These are phyloP conservation scores for Xiphorhynchus elegans DNA, from an alignment of 2,113 vertebrate genomes.

Conservation along the genomic window DNA sequence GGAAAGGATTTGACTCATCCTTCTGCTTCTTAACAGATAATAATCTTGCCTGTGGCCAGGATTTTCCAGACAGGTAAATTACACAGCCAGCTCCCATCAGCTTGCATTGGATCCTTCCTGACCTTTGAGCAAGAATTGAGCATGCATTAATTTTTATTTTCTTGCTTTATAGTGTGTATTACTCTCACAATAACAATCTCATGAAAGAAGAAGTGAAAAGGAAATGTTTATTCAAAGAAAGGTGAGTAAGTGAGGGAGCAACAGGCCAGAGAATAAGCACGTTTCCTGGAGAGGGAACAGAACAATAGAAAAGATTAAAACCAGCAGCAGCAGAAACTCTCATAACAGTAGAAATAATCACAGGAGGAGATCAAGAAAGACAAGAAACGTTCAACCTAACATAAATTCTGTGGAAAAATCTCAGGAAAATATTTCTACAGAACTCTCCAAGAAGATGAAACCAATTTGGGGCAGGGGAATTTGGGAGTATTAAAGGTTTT, in stretches of 20 bases:
- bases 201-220: neutral
- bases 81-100: neutral
- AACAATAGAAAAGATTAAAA: neutral
- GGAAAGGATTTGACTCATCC: neutral
- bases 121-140: neutral
- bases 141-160: conserved; percentile 6
- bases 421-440: neutral
- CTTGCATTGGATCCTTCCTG: neutral
- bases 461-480: neutral
- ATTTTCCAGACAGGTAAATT: conserved; percentile 2
- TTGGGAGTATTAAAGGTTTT: neutral
- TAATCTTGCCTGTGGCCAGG: neutral
- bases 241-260: neutral
- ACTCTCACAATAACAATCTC: neutral
- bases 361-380: neutral
- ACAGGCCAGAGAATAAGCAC: neutral
- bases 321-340: neutral
- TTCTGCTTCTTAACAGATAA: neutral
- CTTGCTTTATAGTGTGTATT: neutral
- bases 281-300: neutral
- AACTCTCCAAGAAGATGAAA: neutral
- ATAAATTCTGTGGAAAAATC: neutral
- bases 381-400: neutral
- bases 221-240: neutral
- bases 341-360: neutral